Evolutionary conservation across 2,113 vertebrate species (phyloP).

Genomic region (Rallus limicola): DNA sequence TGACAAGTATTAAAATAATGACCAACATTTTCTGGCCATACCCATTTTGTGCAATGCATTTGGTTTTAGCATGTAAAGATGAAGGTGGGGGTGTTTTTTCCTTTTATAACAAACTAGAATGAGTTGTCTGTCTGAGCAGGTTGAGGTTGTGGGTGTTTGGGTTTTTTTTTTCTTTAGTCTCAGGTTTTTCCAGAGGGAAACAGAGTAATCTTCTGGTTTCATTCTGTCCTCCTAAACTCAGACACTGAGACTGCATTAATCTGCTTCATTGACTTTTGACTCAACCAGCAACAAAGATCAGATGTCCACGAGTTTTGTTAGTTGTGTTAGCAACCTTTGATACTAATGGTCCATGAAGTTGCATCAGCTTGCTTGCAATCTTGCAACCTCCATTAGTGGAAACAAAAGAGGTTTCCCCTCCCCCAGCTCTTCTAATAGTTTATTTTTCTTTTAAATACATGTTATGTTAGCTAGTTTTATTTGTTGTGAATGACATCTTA

Average conservation of each 20-base stretch:
- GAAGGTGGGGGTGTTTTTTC: neutral
- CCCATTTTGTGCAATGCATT: neutral
- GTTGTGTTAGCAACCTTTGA: slow-evolving; percentile 20
- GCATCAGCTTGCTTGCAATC: neutral
- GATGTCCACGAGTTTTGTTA: neutral
- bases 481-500: neutral
- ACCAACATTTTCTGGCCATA: neutral
- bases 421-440: neutral
- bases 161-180: neutral
- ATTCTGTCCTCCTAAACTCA: neutral
- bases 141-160: no score
- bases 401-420: neutral
- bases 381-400: neutral
- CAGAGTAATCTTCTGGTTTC: neutral
- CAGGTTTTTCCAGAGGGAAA: neutral
- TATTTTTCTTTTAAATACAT: neutral
- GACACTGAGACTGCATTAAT: neutral
- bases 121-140: neutral
- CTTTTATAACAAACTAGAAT: neutral
- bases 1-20: neutral
- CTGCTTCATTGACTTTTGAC: slow-evolving; percentile 9
- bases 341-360: neutral
- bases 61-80: neutral
- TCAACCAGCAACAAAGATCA: slow-evolving; percentile 13
- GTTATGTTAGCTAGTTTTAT: neutral